These are phyloP conservation scores for Meteorus cinctellus DNA, from an alignment of 2,888 invertebrate genomes.

Conservation along the genomic window DNA sequence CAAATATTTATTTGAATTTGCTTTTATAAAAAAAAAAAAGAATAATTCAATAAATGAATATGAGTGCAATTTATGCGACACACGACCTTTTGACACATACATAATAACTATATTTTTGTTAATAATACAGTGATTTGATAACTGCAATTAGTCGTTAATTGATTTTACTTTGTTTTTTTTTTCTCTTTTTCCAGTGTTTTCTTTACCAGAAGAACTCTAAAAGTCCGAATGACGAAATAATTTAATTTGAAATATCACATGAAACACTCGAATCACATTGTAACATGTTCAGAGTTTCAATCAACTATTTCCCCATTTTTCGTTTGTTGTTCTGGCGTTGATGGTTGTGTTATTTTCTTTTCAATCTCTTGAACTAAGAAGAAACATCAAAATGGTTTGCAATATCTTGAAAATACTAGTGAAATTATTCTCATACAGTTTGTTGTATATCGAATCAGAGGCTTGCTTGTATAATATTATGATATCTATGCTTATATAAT, in stretches of 20 bases:
- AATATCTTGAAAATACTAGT: background rate
- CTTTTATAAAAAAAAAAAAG: constrained; percentile 2
- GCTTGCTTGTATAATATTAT: constrained; percentile 34
- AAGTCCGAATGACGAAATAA: background rate
- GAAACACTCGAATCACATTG: background rate
- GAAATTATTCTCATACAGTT: background rate
- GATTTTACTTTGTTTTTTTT: constrained; percentile 56
- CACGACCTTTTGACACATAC: constrained; percentile 44
- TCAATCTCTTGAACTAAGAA: background rate
- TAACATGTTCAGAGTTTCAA: background rate
- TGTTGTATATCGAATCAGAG: background rate
- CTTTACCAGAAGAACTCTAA: background rate
- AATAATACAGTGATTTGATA: constrained; percentile 68
- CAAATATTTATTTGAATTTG: constrained; percentile 10
- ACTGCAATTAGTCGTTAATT: constrained; percentile 60
- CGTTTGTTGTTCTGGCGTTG: constrained; percentile 18
- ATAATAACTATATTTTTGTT: constrained; percentile 64
- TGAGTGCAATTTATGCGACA: constrained; percentile 50
- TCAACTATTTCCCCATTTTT: background rate
- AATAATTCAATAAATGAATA: constrained; percentile 22
- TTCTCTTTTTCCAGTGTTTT: constrained; percentile 36
- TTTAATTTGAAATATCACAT: background rate
- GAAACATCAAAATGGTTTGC: background rate
- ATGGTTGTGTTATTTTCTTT: background rate
- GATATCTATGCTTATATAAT: constrained; percentile 45